Evolutionary conservation across 2,113 vertebrate genomes (phyloP).

Genomic region (rabbit (Oryctolagus cuniculus)): mOryCun1.1 NC_091438.1:49515001-49515500

Average conservation of each 20-base stretch:
- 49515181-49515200: too few species aligned
- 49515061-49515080: too few species aligned
- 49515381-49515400: neutral
- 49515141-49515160: too few species aligned
- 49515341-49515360: neutral
- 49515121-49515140: too few species aligned
- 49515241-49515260: neutral
- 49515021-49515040: too few species aligned
- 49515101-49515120: too few species aligned
- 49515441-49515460: neutral
- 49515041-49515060: too few species aligned
- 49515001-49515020: too few species aligned
- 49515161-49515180: too few species aligned
- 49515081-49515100: too few species aligned
- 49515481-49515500: neutral
- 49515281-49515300: neutral
- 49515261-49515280: neutral
- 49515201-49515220: too few species aligned
- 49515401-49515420: neutral
- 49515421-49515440: neutral
- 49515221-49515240: too few species aligned
- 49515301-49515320: neutral
- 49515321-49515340: neutral
- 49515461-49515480: neutral
- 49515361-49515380: neutral